Base-by-base conservation (phyloP, 2,888 invertebrate species). In the Nomada ferruginata region DNA sequence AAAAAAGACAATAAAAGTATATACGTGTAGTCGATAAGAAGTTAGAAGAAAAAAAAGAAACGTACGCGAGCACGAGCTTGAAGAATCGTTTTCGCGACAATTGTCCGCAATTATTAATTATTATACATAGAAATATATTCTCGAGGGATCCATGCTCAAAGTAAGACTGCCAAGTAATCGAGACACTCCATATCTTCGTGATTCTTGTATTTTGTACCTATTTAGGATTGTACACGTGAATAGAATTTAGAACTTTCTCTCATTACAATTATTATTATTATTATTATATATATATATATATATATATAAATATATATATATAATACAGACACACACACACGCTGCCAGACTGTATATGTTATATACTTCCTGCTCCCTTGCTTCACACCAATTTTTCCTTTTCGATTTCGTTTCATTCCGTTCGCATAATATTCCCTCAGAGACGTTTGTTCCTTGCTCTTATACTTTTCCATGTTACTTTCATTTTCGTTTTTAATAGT, bases 101-200 rank as follows among this genome's bases (percentile, higher is more conserved):
- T 47, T 73, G 15, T 65, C 9, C 44, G 55, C 57, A 44, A 69
- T 57, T 47, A 64, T 64, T 64, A 64, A 26, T 36, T 59, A 29
- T n/a, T 23, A 36, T 29, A 7, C 47, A n/a, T 70, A 70, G 59
- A 60, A 60, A 29, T 60, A 70, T 13, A 65, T 64, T 57, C 64
- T 83, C 68, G 76, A 75, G 68, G 65, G 78, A 86, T 85, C 68
- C 79, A 90, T 88, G 91, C 91, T 91, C 91, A 91, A 91, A 84
- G 74, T 89, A 90, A 91, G 90, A 91, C 91, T 91, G 91, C 90
- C 91, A 88, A 87, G 73, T 82, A 84, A 84, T 79, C 75, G 78
- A 85, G 57, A 83, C 85, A 87, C 76, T 83, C 81, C 76, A 65
- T 63, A 77, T 87, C 64, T 64, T 70, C 83, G 76, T 83, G 82